phyloP scores from a whole-genome alignment of 2,113 vertebrate genomes.

The Poecilia latipinna region DNA sequence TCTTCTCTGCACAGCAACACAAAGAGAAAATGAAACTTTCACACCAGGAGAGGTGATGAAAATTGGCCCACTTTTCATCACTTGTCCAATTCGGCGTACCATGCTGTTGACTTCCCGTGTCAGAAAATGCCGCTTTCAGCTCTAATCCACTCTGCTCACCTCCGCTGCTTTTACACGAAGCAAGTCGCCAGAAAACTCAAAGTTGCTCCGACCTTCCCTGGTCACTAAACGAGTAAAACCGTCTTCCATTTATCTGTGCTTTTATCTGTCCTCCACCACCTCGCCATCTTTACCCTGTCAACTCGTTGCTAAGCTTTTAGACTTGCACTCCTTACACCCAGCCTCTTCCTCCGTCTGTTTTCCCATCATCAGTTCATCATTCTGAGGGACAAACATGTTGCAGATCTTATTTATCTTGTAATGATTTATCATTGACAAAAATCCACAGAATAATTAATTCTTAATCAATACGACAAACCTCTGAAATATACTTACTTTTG shows the following conservation, averaged over 20 bases:
- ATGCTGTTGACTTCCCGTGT: conserved; percentile 38
- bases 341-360: background rate
- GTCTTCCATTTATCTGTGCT: conserved; percentile 11
- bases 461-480: too few relatives aligned
- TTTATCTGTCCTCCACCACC: conserved; percentile 1
- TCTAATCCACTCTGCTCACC: conserved; percentile 46
- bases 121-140: conserved; percentile 41
- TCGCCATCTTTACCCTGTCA: background rate
- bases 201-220: conserved; percentile 2
- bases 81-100: conserved; percentile 32
- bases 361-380: background rate
- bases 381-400: background rate
- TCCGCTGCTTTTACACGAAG: conserved; percentile 21
- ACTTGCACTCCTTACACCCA: background rate
- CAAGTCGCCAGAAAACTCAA: conserved; percentile 11
- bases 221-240: conserved; percentile 18
- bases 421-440: background rate
- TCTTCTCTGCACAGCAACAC: background rate
- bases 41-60: conserved; percentile 24
- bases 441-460: background rate
- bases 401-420: background rate
- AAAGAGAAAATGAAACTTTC: conserved; percentile 14
- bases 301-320: conserved; percentile 6
- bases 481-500: too few relatives aligned
- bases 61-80: conserved; percentile 51